Evolutionary conservation across 2,113 vertebrate genomes (phyloP), one percentile per base, ranked within the genome.

Genomic region (Mixornis gularis): DNA sequence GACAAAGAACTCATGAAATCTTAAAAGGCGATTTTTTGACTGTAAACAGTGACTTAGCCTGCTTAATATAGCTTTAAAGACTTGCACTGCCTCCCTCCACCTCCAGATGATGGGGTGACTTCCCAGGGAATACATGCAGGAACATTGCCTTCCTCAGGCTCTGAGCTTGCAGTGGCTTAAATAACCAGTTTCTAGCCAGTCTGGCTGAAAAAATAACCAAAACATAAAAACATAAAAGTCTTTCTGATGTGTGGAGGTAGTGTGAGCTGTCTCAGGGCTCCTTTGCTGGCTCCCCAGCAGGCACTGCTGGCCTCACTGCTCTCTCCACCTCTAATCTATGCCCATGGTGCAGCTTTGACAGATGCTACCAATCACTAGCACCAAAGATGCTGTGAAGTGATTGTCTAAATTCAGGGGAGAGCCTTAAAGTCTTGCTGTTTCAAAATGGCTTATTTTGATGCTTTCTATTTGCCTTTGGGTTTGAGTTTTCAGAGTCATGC

Each of bases 1-100:
- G 69, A 82, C 51, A 93, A 94, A 91, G 69, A 88, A 80, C 36
- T 93, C 80, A 84, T 92, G 41, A 91, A 96, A 93, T 59, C 79
- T 92, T 93, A 87, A 95, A 89, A 73, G 90, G 34, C 30, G 73
- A 48, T 13, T 94, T 94, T 94, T 87, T 89, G 77, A 92, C 52
- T 90, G 72, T 92, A 94, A 94, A 95, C 77, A 81, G 36, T 86
- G 86, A 93, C 38, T 88, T 74, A 79, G 58, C 65, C 38, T 84
- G 49, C 89, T 88, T 92, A 90, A 71, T 48, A 41, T 32, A n/a
- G 46, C 60, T 84, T 81, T 56, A 89, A 93, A 90, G 41, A 60
- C 60, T 72, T 79, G 53, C 17, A 24, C 44, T 78, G 17, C 17
- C 56, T 86, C 52, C 43, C 32, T 86, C 44, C 49, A 90, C 25